Conservation (phyloP, 2,888 invertebrate genomes). For the Agrochola lychnidis region DNA sequence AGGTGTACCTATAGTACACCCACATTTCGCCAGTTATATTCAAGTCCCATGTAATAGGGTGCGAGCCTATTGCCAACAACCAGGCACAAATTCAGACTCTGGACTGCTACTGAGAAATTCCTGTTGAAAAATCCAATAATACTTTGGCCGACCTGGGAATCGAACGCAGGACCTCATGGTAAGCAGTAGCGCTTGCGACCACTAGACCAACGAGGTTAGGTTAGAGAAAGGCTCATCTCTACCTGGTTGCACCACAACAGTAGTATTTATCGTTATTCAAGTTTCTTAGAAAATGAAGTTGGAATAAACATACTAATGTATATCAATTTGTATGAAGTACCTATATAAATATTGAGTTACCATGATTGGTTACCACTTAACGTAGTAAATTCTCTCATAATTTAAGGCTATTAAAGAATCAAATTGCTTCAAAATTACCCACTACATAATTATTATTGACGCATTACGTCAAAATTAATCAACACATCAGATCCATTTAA, state of each 20-base stretch:
- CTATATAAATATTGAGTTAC: conserved; percentile 39
- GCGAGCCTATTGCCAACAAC: too few relatives aligned
- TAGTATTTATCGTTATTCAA: background rate
- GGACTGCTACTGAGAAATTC: too few relatives aligned
- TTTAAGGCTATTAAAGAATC: conserved; percentile 47
- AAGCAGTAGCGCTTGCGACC: too few relatives aligned
- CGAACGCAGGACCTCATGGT: too few relatives aligned
- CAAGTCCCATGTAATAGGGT: too few relatives aligned
- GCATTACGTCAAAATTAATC: conserved; percentile 64
- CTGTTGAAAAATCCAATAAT: too few relatives aligned
- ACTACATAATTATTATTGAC: conserved; percentile 57
- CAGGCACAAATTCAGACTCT: too few relatives aligned
- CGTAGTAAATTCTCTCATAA: conserved; percentile 38
- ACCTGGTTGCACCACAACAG: background rate
- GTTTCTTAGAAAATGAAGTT: background rate
- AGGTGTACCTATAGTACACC: too few relatives aligned
- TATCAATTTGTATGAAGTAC: background rate
- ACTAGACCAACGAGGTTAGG: too few relatives aligned
- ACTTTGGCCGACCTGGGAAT: too few relatives aligned
- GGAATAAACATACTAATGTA: background rate
- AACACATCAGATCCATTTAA: conserved; percentile 58
- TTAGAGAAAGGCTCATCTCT: background rate
- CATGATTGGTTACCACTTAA: conserved; percentile 36
- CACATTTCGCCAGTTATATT: too few relatives aligned
- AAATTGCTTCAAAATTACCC: conserved; percentile 58